Evolutionary conservation across 2,888 invertebrate species (phyloP).

Genomic region (Boloria selene): DNA sequence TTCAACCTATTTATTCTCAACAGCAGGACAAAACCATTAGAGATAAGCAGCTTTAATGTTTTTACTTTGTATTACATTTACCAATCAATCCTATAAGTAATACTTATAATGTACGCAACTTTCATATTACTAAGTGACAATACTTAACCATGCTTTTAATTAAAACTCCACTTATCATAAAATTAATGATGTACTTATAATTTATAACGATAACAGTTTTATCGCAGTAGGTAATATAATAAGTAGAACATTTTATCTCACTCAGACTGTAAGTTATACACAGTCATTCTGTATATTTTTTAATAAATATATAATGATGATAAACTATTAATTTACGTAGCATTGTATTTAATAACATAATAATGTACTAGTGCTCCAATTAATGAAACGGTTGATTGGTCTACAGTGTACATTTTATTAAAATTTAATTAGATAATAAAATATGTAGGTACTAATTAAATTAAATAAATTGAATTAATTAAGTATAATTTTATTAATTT

Average conservation of each 20-base stretch:
- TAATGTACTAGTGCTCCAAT: slow-evolving; percentile 23
- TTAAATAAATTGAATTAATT: too few relatives aligned
- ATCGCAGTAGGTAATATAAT: slow-evolving; percentile 32
- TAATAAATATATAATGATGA: slow-evolving; percentile 19
- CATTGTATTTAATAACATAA: slow-evolving; percentile 20
- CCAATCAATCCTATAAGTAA: slow-evolving; percentile 4
- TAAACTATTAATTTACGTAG: slow-evolving; percentile 26
- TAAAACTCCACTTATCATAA: slow-evolving; percentile 39
- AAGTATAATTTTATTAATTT: too few relatives aligned
- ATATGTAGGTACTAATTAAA: too few relatives aligned
- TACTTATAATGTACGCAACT: not conserved
- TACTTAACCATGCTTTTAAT: slow-evolving; percentile 36
- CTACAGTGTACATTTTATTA: slow-evolving; percentile 3
- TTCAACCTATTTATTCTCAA: slow-evolving; percentile 36
- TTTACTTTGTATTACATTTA: slow-evolving; percentile 14
- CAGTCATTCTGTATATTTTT: slow-evolving; percentile 17
- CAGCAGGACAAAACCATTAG: slow-evolving; percentile 31
- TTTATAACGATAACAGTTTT: slow-evolving; percentile 40
- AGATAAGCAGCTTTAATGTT: slow-evolving; percentile 9
- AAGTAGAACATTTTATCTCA: slow-evolving; percentile 34
- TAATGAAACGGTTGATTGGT: slow-evolving; percentile 21
- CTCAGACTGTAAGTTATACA: slow-evolving; percentile 29
- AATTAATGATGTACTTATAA: slow-evolving; percentile 40
- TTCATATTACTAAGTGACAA: slow-evolving; percentile 27
- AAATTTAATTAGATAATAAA: slow-evolving; percentile 10